Percentiles rank a stretch among this genome's conserved stretches.
Conservation (phyloP, 2,797 vertebrate genomes). For the Onychomys arenicola region DNA sequence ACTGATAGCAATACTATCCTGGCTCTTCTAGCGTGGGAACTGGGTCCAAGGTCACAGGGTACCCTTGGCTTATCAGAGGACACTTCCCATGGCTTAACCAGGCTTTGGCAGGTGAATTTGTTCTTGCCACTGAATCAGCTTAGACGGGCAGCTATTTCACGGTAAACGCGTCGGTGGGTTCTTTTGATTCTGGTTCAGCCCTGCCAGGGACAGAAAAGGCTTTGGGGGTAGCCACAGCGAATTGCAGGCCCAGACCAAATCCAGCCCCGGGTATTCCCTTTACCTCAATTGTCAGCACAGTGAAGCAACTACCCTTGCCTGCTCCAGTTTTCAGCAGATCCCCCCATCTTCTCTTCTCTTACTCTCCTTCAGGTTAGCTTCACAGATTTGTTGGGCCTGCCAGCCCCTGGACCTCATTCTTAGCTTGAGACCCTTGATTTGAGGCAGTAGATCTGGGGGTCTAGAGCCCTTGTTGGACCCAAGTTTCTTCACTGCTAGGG, state of each 20-base stretch:
- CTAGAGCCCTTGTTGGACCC: background rate
- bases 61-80: background rate
- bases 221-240: background rate
- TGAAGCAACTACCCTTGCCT: fast-evolving
- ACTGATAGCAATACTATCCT: background rate
- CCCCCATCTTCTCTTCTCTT: background rate
- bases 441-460: background rate
- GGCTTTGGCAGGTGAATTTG: background rate
- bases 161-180: background rate
- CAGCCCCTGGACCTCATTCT: background rate
- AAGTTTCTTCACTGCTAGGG: background rate
- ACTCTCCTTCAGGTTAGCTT: too few relatives aligned
- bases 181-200: background rate
- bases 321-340: background rate
- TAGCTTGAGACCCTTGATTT: background rate
- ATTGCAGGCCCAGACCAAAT: background rate
- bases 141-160: background rate
- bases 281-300: background rate
- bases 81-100: background rate
- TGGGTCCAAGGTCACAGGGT: background rate
- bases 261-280: background rate
- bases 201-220: background rate
- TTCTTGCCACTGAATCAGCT: background rate
- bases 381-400: too few relatives aligned
- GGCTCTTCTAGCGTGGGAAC: background rate